A percentile compares a stretch with the other conserved stretches of the same genome.
phyloP scores from a whole-genome alignment of 2,113 vertebrate species.

The Leiothrix lutea region DNA sequence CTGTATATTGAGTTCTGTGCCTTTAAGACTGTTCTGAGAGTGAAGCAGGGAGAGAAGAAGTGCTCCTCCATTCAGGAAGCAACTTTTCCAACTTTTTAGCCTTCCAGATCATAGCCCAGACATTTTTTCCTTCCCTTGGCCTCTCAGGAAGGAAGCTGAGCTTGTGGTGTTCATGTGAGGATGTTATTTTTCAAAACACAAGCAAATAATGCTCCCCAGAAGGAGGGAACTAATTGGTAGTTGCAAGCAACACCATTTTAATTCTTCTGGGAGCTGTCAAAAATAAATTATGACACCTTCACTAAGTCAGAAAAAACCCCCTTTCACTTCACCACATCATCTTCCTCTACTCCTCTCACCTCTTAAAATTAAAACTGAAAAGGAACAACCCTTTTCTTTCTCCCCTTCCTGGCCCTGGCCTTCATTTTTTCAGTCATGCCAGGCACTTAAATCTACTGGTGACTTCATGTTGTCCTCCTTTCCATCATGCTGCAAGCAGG shows the following conservation, averaged over 20 bases:
- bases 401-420: too few species aligned
- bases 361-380: neutral
- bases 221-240: neutral
- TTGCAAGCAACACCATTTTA: neutral
- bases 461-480: neutral
- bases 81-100: neutral
- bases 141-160: neutral
- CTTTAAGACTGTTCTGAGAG: too few species aligned
- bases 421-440: neutral
- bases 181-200: neutral
- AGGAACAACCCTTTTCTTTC: too few species aligned
- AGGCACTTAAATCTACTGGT: neutral
- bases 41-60: too few species aligned
- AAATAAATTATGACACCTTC: neutral
- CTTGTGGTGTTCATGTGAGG: neutral
- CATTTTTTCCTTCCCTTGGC: neutral
- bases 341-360: neutral
- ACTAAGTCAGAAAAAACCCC: accelerated
- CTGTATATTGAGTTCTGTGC: too few species aligned
- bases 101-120: neutral
- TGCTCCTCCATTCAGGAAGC: neutral
- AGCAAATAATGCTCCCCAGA: neutral
- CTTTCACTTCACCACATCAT: accelerated
- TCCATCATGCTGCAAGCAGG: neutral
- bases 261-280: neutral